A percentile compares a stretch with the other conserved stretches of the same genome.
These are phyloP conservation scores for Melanotaenia duboulayi DNA, from an alignment of 2,113 vertebrate genomes.

Conservation along the genomic window DNA sequence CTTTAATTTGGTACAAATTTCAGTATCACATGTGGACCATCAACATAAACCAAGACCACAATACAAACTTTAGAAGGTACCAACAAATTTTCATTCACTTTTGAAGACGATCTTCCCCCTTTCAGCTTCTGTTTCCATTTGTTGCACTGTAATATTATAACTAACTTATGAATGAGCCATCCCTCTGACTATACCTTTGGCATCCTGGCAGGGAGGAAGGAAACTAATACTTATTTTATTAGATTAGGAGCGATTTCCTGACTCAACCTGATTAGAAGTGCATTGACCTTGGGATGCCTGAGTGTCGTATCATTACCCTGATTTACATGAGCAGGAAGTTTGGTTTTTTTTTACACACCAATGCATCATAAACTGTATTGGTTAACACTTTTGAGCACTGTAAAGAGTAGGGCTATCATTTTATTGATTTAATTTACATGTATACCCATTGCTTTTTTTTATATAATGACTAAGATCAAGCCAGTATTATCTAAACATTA, in stretches of 20 bases:
- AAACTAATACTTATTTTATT: conserved; percentile 70
- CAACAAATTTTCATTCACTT: background rate
- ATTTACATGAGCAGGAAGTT: conserved; percentile 56
- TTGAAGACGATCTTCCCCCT: background rate
- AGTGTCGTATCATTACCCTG: conserved; percentile 58
- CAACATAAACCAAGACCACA: background rate
- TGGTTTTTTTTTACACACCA: background rate
- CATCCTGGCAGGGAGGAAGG: conserved; percentile 51
- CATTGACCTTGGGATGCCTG: conserved; percentile 54
- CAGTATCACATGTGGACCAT: background rate
- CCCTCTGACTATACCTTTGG: conserved; percentile 53
- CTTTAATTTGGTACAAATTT: background rate
- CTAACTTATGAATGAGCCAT: conserved; percentile 54
- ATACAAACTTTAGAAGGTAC: background rate
- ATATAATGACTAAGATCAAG: too few species aligned
- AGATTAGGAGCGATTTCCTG: conserved; percentile 78
- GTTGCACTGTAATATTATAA: conserved; percentile 22
- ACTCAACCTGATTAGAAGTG: conserved; percentile 62
- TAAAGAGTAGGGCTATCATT: background rate
- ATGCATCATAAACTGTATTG: background rate
- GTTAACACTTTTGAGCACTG: background rate
- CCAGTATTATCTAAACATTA: background rate
- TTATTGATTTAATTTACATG: background rate
- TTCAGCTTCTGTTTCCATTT: conserved; percentile 26
- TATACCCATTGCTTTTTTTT: too few species aligned